Percentiles rank a stretch among this genome's conserved stretches.
Conservation (phyloP, 2,113 vertebrate genomes). For the Pseudopodoces humilis region DNA sequence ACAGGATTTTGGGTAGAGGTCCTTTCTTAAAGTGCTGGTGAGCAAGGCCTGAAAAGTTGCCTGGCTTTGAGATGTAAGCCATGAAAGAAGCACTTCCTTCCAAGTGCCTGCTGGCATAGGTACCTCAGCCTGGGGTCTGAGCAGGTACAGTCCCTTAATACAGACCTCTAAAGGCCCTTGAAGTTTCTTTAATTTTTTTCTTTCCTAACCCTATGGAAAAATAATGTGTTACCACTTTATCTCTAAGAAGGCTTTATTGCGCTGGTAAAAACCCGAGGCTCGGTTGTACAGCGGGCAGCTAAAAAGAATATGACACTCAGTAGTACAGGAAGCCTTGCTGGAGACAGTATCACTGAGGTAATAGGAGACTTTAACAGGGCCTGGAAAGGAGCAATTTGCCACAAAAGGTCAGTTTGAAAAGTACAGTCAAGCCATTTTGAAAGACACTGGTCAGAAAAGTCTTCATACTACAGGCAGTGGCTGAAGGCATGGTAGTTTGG, state of each 20-base stretch:
- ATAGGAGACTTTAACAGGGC: neutral
- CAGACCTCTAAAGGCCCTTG: neutral
- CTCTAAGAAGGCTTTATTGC: neutral
- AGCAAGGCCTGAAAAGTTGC: neutral
- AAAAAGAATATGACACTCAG: neutral
- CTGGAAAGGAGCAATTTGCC: neutral
- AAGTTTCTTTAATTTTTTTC: neutral
- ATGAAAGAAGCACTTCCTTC: neutral
- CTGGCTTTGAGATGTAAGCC: neutral
- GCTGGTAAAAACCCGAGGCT: fast-evolving
- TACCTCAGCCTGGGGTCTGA: neutral
- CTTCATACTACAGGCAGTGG: neutral
- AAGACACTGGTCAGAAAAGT: neutral
- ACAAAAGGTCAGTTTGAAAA: neutral
- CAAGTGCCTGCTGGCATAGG: neutral
- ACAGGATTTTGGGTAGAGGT: neutral
- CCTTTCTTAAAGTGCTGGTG: neutral
- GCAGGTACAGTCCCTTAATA: neutral
- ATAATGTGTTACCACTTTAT: neutral
- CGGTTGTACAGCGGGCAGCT: fast-evolving
- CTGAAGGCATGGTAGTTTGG: neutral
- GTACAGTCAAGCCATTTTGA: neutral
- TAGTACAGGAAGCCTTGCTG: neutral
- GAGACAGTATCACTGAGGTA: neutral
- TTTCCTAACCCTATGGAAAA: neutral